Conservation (phyloP, 2,113 vertebrate species). For the Sclerurus mexicanus region DNA sequence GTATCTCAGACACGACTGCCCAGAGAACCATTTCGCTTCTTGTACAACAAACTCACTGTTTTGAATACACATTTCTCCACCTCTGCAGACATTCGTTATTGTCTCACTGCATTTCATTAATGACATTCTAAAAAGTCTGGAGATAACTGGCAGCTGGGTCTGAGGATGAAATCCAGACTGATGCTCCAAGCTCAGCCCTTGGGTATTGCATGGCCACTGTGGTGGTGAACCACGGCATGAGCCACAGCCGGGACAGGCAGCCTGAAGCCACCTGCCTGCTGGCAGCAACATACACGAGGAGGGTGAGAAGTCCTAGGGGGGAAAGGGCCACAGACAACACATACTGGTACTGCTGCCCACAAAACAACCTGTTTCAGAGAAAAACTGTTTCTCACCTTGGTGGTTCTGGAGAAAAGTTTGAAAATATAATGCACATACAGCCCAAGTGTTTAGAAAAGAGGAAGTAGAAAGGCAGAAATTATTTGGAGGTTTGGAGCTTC, state of each 20-base stretch:
- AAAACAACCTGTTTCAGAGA: not conserved
- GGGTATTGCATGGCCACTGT: not conserved
- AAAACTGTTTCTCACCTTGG: not conserved
- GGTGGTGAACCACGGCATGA: rapidly evolving
- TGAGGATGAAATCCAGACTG: not conserved
- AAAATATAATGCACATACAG: not conserved
- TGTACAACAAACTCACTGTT: not conserved
- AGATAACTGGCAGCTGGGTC: not conserved
- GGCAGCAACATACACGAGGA: not conserved
- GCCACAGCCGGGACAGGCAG: rapidly evolving
- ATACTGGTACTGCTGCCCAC: not conserved
- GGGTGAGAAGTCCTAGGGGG: not conserved
- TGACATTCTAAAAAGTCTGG: not conserved
- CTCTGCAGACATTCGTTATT: not conserved
- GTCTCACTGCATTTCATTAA: not conserved
- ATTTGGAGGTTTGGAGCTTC: not conserved
- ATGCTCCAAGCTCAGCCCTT: not conserved
- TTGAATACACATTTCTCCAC: not conserved
- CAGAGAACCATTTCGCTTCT: not conserved
- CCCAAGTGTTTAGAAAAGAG: not conserved
- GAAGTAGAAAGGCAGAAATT: not conserved
- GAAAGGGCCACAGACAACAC: not conserved
- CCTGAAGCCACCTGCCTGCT: not conserved
- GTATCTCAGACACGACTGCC: not conserved
- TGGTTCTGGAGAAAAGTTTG: not conserved